These are phyloP conservation scores for Meloidogyne floridensis DNA, from an alignment of 1,140 invertebrate species.

Conservation along the genomic window DNA sequence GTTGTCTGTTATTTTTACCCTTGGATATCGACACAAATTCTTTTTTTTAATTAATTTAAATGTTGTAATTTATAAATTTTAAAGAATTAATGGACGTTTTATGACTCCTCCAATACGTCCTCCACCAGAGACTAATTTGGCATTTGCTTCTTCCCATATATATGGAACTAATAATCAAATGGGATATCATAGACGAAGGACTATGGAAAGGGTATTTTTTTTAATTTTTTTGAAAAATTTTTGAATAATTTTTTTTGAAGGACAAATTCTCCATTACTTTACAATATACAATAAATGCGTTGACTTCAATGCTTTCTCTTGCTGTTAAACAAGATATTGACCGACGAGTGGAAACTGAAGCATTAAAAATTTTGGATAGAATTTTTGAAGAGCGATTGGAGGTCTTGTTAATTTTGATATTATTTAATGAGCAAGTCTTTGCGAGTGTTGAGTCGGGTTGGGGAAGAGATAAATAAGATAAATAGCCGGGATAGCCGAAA, in stretches of 20 bases:
- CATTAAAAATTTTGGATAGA: constrained; percentile 32
- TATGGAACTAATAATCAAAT: neutral
- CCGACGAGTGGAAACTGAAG: constrained; percentile 25
- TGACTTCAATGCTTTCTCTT: constrained; percentile 6
- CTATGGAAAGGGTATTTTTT: neutral
- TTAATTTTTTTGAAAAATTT: neutral
- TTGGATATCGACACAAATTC: too few species aligned
- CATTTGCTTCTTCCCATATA: neutral
- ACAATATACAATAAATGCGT: constrained; percentile 1
- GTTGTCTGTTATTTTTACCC: too few species aligned
- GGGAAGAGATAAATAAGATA: too few species aligned
- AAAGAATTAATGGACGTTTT: neutral
- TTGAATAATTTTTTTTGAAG: neutral
- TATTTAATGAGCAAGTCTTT: too few species aligned
- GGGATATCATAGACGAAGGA: neutral
- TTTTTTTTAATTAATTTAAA: neutral
- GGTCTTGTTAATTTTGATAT: neutral
- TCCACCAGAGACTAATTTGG: neutral
- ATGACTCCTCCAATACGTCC: neutral
- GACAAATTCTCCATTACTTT: constrained; percentile 14
- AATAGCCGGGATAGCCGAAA: too few species aligned
- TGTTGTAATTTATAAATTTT: neutral
- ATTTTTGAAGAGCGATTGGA: neutral
- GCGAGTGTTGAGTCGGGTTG: too few species aligned
- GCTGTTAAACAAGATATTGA: constrained; percentile 25